phyloP scores from a whole-genome alignment of 2,113 vertebrate genomes.

The Sinocyclocheilus anophthalmus region DNA sequence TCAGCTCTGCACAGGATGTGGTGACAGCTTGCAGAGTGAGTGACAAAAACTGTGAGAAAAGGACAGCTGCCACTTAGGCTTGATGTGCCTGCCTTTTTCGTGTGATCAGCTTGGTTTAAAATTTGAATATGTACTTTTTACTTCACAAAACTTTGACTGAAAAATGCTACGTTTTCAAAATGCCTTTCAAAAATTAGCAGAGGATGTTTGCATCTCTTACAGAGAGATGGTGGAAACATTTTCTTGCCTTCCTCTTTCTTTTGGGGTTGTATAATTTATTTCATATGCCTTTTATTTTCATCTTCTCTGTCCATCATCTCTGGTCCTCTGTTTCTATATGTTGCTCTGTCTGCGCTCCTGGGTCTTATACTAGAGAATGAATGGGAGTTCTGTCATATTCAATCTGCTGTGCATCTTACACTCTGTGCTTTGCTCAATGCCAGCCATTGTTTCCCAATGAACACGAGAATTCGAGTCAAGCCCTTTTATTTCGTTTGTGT shows the following conservation, averaged over 20 bases:
- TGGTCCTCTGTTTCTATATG: background rate
- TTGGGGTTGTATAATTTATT: background rate
- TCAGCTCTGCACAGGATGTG: conserved; percentile 73
- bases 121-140: background rate
- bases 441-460: conserved; percentile 31
- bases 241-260: conserved; percentile 10
- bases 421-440: conserved; percentile 15
- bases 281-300: background rate
- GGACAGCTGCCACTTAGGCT: conserved; percentile 35
- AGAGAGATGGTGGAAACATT: background rate
- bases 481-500: conserved; percentile 3
- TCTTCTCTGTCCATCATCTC: background rate
- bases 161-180: background rate
- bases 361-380: conserved; percentile 11
- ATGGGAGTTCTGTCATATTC: conserved; percentile 11
- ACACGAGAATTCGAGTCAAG: conserved; percentile 25
- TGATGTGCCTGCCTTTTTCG: background rate
- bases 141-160: background rate
- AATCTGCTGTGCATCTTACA: conserved; percentile 16
- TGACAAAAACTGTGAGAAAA: conserved; percentile 31
- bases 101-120: background rate
- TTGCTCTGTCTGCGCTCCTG: background rate
- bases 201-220: background rate
- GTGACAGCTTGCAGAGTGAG: conserved; percentile 52
- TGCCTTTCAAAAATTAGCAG: background rate